These are phyloP conservation scores for Drosophila kambysellisi DNA, from an alignment of 2,888 invertebrate genomes.

Conservation along the genomic window DNA sequence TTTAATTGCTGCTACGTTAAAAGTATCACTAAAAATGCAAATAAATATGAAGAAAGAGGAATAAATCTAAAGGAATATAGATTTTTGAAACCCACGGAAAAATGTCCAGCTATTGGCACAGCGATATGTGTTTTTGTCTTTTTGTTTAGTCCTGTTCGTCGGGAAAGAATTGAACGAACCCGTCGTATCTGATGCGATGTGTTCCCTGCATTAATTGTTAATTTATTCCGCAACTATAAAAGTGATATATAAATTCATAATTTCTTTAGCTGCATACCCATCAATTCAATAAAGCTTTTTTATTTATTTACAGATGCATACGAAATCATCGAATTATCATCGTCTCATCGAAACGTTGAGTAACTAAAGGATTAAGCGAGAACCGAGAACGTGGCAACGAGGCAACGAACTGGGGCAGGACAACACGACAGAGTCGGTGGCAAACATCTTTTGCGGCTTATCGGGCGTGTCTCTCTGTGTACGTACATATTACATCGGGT, in stretches of 20 bases:
- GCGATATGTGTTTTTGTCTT: not conserved
- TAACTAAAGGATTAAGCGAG: conserved; percentile 45
- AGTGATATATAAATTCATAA: not conserved
- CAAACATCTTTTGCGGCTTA: conserved; percentile 45
- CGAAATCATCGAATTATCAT: conserved; percentile 11
- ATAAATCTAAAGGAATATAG: not conserved
- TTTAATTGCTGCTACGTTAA: not conserved
- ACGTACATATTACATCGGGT: conserved; percentile 60
- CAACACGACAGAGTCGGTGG: conserved; percentile 13
- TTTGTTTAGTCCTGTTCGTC: not conserved
- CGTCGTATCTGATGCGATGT: no score
- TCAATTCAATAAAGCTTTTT: not conserved
- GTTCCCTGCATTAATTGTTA: no score
- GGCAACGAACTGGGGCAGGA: conserved; percentile 10
- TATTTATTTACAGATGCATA: conserved; percentile 41
- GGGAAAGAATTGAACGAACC: no score
- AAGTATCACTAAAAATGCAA: not conserved
- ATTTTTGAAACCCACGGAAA: not conserved
- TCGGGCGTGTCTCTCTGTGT: conserved; percentile 52
- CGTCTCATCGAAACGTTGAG: conserved; percentile 26
- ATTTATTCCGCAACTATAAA: not conserved
- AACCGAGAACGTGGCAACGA: not conserved
- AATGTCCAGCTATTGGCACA: not conserved
- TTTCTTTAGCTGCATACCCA: not conserved
- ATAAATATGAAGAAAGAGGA: not conserved